Evolutionary conservation across 2,888 invertebrate species (phyloP).

Genomic region (Amorpha juglandis): DNA sequence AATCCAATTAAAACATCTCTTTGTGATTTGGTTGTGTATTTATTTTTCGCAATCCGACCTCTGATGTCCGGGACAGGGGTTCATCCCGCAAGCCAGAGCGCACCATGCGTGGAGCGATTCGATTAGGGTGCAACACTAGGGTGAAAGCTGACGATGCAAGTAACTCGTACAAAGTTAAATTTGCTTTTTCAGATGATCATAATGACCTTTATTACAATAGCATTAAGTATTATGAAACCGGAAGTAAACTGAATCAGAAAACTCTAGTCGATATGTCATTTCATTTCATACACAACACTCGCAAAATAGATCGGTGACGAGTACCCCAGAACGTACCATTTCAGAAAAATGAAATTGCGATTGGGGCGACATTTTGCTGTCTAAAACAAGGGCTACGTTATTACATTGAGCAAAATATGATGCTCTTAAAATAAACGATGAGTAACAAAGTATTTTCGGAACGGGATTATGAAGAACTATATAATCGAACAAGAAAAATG

Average conservation of each 20-base stretch:
- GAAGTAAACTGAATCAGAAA: constrained; percentile 30
- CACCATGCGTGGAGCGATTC: constrained; percentile 80
- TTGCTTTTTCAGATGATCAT: constrained; percentile 31
- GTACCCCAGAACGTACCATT: constrained; percentile 68
- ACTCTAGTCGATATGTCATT: constrained; percentile 68
- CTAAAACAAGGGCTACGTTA: constrained; percentile 51
- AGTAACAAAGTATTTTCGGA: constrained; percentile 4
- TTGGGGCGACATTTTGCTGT: constrained; percentile 68
- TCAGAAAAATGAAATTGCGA: constrained; percentile 80
- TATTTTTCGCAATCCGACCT: constrained; percentile 77
- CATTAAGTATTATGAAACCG: constrained; percentile 35
- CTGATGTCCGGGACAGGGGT: constrained; percentile 76
- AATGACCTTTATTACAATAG: constrained; percentile 32
- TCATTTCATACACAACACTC: constrained; percentile 81
- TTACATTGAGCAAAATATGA: constrained; percentile 41
- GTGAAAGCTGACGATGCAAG: constrained; percentile 76
- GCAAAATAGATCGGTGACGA: constrained; percentile 81
- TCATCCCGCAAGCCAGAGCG: constrained; percentile 72
- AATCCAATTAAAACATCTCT: constrained; percentile 76
- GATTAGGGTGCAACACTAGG: constrained; percentile 82
- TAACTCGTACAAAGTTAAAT: constrained; percentile 47
- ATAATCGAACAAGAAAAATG: background rate
- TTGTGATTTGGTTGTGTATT: constrained; percentile 77
- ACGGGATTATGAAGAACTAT: constrained; percentile 18
- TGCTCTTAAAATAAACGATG: constrained; percentile 25